Base-by-base conservation (phyloP, 2,888 invertebrate species). In the Nomada hirtipes region DNA sequence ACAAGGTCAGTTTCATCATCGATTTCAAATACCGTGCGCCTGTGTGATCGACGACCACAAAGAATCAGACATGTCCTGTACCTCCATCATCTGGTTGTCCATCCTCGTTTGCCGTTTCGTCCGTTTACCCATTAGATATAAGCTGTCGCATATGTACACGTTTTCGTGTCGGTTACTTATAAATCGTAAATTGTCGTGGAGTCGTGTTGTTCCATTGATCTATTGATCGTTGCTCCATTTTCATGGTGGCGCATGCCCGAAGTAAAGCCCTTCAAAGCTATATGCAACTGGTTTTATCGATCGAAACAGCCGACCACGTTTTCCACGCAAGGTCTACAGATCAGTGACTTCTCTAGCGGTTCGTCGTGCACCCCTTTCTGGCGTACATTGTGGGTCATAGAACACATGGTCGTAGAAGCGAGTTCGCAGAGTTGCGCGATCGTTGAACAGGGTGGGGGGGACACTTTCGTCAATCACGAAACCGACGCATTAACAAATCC, bases 1-100 rank as follows among this genome's bases (percentile, higher is more conserved):
- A 92, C 88, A 96, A 95, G 95, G 96, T 95, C 91, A 93, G 94
- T 92, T 84, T 63, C 57, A 70, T 79, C 71, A 82, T 86, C 60
- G 59, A 85, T 74, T 79, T 55, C 60, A 63, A 61, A 74, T 55
- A 42, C 42, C 23, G 20, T 15, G 9, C 2, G 29, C 2, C n/a
- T 29, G 29, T 65, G 10, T 26, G 15, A 26, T 29, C n/a, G 10
- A 20, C 72, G 7, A 61, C 13, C 20, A 70, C 61, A 50, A 42
- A 71, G n/a, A 52, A 2, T 47, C 36, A 61, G 4, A 10, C 20
- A 3, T 26, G 4, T 44, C 1, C 26, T 9, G 26, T 26, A 13
- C 20, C 15, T 61, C 23, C 29, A 10, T 10, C 29, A 23, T 15
- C 15, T 2, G 47, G 7, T 4, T 59, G 57, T 26, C 18, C 13